Conservation (phyloP, 2,797 vertebrate species). For the Toxotes lorentzi region DNA sequence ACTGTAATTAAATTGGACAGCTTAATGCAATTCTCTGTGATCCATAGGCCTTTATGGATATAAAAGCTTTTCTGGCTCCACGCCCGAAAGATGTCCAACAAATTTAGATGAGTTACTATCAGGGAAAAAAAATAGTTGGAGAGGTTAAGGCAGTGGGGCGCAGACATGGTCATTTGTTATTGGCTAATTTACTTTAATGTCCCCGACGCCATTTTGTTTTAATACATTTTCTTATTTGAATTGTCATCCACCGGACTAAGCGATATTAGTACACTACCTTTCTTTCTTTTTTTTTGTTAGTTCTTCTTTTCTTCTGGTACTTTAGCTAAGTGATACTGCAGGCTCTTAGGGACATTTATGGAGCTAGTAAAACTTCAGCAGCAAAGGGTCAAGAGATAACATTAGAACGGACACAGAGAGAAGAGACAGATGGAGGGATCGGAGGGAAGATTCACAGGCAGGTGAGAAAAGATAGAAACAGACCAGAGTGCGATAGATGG, state of each 20-base stretch:
- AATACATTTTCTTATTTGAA: conserved; percentile 77
- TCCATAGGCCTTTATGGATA: conserved; percentile 97
- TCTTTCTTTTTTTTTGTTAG: conserved; percentile 24
- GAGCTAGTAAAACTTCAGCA: conserved; percentile 82
- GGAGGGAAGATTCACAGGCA: conserved; percentile 50
- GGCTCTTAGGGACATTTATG: conserved; percentile 85
- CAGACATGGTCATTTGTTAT: conserved; percentile 85
- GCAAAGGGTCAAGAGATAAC: conserved; percentile 72
- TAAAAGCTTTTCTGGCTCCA: conserved; percentile 99
- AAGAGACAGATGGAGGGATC: conserved; percentile 52
- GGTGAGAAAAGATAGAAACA: conserved; percentile 45
- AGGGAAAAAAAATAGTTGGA: conserved; percentile 63
- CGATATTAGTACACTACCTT: conserved; percentile 45
- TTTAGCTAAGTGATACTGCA: conserved; percentile 72
- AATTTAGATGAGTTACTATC: conserved; percentile 91
- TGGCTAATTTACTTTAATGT: conserved; percentile 87
- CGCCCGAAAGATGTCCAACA: conserved; percentile 94
- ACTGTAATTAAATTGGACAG: conserved; percentile 99
- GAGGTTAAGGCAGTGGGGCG: conserved; percentile 74
- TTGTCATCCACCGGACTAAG: conserved; percentile 63
- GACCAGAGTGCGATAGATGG: conserved; percentile 24
- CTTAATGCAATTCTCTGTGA: conserved; percentile 98
- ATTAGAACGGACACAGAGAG: conserved; percentile 53
- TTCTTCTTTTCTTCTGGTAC: conserved; percentile 60
- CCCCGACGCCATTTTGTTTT: conserved; percentile 82